Conservation (phyloP, 2,113 vertebrate genomes). For the Erpornis zantholeuca region DNA sequence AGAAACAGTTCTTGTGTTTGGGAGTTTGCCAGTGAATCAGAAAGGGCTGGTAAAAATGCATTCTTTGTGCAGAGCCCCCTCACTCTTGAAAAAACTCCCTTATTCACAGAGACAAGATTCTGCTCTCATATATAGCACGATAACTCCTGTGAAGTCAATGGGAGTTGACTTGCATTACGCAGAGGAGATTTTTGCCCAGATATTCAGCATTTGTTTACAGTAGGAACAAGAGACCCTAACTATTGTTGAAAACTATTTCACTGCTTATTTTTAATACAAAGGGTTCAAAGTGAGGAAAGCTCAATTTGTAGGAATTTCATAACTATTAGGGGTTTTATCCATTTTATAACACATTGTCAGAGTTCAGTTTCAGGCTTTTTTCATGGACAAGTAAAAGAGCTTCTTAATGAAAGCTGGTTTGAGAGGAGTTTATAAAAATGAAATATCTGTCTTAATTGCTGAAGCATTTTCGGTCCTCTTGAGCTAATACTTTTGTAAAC, state of each 20-base stretch:
- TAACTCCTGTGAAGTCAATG: constrained; percentile 40
- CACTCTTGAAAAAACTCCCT: constrained; percentile 49
- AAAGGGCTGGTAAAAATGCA: constrained; percentile 63
- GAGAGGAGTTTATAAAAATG: not conserved
- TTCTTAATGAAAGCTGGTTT: not conserved
- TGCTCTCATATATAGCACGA: constrained; percentile 7
- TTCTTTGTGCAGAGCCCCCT: constrained; percentile 64
- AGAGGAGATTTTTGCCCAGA: not conserved
- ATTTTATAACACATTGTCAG: not conserved
- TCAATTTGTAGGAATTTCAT: not conserved
- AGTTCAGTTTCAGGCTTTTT: not conserved
- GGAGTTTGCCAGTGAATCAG: constrained; percentile 55
- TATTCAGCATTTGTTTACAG: constrained; percentile 20
- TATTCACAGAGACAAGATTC: constrained; percentile 52
- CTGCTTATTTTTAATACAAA: constrained; percentile 19
- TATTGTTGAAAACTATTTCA: not conserved
- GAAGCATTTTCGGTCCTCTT: not conserved
- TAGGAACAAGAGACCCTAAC: constrained; percentile 6
- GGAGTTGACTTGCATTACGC: not conserved
- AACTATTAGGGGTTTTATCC: not conserved
- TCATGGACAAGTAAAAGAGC: not conserved
- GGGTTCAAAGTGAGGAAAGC: not conserved
- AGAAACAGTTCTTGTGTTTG: constrained; percentile 56
- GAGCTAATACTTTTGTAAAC: not conserved
- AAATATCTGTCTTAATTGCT: not conserved